These are phyloP conservation scores for Mactromeris polynyma DNA, from an alignment of 2,888 invertebrate species.

Conservation along the genomic window DNA sequence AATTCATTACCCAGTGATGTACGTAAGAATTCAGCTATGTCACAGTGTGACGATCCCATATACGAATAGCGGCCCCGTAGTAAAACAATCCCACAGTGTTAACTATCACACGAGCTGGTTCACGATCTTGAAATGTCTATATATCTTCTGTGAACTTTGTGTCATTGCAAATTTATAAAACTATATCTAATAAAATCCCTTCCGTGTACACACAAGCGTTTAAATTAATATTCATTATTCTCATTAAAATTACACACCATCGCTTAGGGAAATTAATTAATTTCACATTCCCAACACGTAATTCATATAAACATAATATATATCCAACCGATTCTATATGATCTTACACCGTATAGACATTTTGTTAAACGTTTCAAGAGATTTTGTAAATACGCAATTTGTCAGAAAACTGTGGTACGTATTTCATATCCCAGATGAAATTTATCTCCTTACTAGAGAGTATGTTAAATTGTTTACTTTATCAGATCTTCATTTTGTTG, in stretches of 20 bases:
- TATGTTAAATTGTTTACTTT: not conserved
- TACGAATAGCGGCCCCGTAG: not conserved
- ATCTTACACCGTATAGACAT: not conserved
- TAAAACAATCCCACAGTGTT: not conserved
- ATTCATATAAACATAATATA: not conserved
- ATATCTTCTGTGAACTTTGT: not conserved
- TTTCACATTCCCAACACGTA: not conserved
- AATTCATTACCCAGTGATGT: not conserved
- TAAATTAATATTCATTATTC: conserved; percentile 13
- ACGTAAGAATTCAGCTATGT: not conserved
- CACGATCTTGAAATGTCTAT: not conserved
- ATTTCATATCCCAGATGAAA: not conserved
- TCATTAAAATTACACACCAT: not conserved
- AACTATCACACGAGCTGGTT: not conserved
- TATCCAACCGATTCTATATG: not conserved
- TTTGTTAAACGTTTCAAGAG: not conserved
- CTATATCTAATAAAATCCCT: not conserved
- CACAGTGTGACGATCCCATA: not conserved
- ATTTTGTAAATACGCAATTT: not conserved
- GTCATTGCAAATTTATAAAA: not conserved
- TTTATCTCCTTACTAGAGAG: not conserved
- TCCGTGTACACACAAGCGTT: not conserved
- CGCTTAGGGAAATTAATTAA: conserved; percentile 17
- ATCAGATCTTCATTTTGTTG: conserved; percentile 6
- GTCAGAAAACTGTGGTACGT: not conserved